A percentile compares a stretch with the other conserved stretches of the same genome.
phyloP scores from a whole-genome alignment of 2,113 vertebrate species.

The Nesoenas mayeri region DNA sequence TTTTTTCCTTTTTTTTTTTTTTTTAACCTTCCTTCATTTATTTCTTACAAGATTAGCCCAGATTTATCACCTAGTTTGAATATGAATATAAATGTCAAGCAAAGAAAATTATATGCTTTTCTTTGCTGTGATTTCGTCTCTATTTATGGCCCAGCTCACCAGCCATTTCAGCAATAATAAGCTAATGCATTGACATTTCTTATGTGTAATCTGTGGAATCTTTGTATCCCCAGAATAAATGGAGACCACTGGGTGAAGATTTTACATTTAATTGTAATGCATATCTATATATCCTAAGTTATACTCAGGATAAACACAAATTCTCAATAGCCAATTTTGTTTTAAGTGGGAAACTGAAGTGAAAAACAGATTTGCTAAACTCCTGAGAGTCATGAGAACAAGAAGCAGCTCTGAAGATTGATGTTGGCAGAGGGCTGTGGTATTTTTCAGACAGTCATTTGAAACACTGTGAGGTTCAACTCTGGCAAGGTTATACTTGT shows the following conservation, averaged over 20 bases:
- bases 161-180: neutral
- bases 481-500: neutral
- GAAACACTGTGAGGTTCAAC: neutral
- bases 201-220: neutral
- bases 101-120: neutral
- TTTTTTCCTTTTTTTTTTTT: too few species aligned
- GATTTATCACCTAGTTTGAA: neutral
- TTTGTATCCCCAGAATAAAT: neutral
- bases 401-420: neutral
- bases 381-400: neutral
- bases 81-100: neutral
- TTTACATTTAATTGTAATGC: neutral
- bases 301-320: neutral
- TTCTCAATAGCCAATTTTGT: neutral
- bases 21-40: neutral
- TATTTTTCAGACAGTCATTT: neutral
- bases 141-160: neutral
- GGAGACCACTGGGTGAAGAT: neutral
- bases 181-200: neutral
- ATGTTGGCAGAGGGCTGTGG: neutral
- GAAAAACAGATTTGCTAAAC: neutral
- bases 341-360: neutral
- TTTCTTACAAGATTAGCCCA: neutral
- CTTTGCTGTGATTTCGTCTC: neutral
- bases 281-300: neutral